Conservation (phyloP, 2,113 vertebrate genomes). For the Oplegnathus fasciatus region DNA sequence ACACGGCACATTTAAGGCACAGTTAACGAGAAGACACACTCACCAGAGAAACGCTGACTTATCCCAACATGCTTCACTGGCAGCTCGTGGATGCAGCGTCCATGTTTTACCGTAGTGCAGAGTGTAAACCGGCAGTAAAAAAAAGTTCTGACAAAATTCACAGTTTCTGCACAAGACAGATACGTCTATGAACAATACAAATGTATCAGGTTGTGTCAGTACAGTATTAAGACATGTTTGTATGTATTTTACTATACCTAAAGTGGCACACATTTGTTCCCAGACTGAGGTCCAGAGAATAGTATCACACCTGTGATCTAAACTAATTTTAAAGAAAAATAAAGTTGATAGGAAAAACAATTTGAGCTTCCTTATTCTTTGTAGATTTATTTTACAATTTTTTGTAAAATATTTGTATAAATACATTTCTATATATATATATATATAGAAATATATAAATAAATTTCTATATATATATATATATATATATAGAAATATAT, state of each 20-base stretch:
- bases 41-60: conserved; percentile 25
- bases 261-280: background rate
- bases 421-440: too few species aligned
- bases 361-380: too few species aligned
- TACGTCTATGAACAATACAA: background rate
- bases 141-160: background rate
- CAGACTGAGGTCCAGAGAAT: background rate
- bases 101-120: conserved; percentile 71
- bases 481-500: too few species aligned
- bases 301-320: too few species aligned
- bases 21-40: background rate
- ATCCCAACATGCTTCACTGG: background rate
- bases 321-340: too few species aligned
- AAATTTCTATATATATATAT: too few species aligned
- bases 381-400: too few species aligned
- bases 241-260: background rate
- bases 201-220: background rate
- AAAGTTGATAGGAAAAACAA: too few species aligned
- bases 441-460: too few species aligned
- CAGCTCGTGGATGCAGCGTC: conserved; percentile 11
- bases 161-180: background rate
- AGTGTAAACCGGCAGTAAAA: background rate
- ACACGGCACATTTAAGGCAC: too few species aligned
- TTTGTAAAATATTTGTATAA: too few species aligned
- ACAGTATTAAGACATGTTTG: background rate